Conservation (phyloP, 2,888 invertebrate genomes). For the Crossocerus cetratus region DNA sequence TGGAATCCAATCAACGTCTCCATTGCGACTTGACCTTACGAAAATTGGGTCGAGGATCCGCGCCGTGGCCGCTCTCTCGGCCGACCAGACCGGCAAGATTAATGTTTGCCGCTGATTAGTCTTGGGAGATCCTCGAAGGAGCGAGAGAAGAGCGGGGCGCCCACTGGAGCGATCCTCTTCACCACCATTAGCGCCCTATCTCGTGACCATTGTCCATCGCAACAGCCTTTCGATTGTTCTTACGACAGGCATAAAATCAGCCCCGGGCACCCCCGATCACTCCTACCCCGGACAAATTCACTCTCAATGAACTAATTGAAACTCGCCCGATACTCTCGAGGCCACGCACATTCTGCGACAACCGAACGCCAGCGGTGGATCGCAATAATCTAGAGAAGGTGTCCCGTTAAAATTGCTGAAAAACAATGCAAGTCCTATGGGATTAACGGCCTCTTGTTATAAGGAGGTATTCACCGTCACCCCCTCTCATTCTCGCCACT, state of each 20-base stretch:
- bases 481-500: constrained; percentile 53
- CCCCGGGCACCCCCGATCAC: constrained; percentile 24
- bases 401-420: too few relatives aligned
- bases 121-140: constrained; percentile 62
- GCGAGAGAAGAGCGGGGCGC: constrained; percentile 40
- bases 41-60: constrained; percentile 74
- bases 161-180: constrained; percentile 50
- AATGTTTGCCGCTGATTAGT: constrained; percentile 75
- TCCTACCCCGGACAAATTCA: constrained; percentile 40
- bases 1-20: constrained; percentile 73
- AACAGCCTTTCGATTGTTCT: constrained; percentile 50
- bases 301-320: constrained; percentile 44
- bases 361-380: too few relatives aligned
- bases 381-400: too few relatives aligned
- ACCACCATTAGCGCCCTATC: constrained; percentile 61
- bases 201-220: constrained; percentile 67
- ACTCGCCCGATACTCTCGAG: not conserved
- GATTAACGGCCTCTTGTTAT: constrained; percentile 51
- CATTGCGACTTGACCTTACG: constrained; percentile 67
- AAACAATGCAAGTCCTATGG: constrained; percentile 6
- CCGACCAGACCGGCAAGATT: constrained; percentile 65
- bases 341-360: too few relatives aligned
- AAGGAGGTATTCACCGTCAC: too few relatives aligned
- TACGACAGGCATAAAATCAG: constrained; percentile 54
- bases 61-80: constrained; percentile 10